These are phyloP conservation scores for Cydia strobilella DNA, from an alignment of 1,140 invertebrate genomes.

Conservation along the genomic window DNA sequence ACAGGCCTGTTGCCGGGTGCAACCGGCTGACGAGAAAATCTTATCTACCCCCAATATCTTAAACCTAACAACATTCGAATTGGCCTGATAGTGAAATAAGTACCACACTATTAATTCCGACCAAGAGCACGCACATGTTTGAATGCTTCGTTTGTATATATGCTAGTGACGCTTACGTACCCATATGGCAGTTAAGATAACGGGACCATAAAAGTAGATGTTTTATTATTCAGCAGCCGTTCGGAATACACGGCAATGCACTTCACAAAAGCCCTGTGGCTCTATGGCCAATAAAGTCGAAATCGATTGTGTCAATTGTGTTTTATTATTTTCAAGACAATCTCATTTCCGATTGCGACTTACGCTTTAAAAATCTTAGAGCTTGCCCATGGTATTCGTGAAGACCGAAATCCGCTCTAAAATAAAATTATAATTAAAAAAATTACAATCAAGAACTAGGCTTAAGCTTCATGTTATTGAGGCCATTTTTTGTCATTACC, in stretches of 20 bases:
- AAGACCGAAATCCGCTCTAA: background rate
- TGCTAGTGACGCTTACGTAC: background rate
- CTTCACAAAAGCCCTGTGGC: conserved; percentile 12
- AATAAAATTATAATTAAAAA: too few relatives aligned
- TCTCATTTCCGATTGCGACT: background rate
- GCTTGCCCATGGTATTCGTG: background rate
- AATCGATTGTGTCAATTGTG: conserved; percentile 14
- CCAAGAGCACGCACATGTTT: background rate
- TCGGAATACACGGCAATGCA: conserved; percentile 20
- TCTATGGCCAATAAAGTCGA: conserved; percentile 18
- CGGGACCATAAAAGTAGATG: conserved; percentile 14
- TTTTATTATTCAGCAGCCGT: conserved; percentile 18
- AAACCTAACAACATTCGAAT: too few relatives aligned
- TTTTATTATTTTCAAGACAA: conserved; percentile 17
- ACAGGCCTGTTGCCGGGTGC: too few relatives aligned
- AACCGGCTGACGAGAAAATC: too few relatives aligned
- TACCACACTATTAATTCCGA: background rate
- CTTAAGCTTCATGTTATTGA: too few relatives aligned
- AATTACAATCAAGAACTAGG: too few relatives aligned
- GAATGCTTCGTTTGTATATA: background rate
- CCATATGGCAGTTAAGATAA: conserved; percentile 19
- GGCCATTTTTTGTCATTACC: too few relatives aligned
- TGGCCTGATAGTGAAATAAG: too few relatives aligned
- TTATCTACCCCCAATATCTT: too few relatives aligned
- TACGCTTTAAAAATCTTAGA: background rate